These are phyloP conservation scores for Pachyrhynchus sulphureomaculatus DNA, from an alignment of 1,140 invertebrate species.

Conservation along the genomic window DNA sequence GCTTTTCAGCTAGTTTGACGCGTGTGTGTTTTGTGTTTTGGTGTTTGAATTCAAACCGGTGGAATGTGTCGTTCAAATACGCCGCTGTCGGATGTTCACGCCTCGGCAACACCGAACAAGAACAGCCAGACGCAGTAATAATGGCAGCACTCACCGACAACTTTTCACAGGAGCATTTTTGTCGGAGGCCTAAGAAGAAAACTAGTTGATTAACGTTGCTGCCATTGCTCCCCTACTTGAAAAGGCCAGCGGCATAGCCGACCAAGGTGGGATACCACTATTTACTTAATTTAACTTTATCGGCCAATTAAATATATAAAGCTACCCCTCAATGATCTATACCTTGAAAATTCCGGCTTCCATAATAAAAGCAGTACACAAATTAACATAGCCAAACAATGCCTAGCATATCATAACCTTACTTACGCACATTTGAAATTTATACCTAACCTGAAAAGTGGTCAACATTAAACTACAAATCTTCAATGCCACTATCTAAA, in stretches of 20 bases:
- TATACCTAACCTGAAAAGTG: background rate
- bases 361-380: background rate
- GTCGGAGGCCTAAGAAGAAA: constrained; percentile 56
- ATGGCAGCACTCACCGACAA: constrained; percentile 53
- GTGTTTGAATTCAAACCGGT: constrained; percentile 31
- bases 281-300: constrained; percentile 4
- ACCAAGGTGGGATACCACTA: constrained; percentile 47
- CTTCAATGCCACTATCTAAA: too few relatives aligned
- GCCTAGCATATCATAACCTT: background rate
- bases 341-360: background rate
- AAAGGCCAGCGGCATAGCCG: constrained; percentile 49
- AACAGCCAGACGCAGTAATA: constrained; percentile 52
- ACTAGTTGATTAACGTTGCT: constrained; percentile 54
- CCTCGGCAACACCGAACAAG: constrained; percentile 36
- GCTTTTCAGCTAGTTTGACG: constrained; percentile 13
- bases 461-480: background rate
- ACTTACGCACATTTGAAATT: background rate
- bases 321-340: background rate
- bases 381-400: constrained; percentile 13
- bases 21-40: background rate
- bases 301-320: background rate
- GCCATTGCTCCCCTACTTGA: constrained; percentile 46
- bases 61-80: constrained; percentile 47
- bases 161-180: constrained; percentile 53
- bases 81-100: constrained; percentile 47